Conservation (phyloP, 2,113 vertebrate species). For the Apodemus sylvaticus region DNA sequence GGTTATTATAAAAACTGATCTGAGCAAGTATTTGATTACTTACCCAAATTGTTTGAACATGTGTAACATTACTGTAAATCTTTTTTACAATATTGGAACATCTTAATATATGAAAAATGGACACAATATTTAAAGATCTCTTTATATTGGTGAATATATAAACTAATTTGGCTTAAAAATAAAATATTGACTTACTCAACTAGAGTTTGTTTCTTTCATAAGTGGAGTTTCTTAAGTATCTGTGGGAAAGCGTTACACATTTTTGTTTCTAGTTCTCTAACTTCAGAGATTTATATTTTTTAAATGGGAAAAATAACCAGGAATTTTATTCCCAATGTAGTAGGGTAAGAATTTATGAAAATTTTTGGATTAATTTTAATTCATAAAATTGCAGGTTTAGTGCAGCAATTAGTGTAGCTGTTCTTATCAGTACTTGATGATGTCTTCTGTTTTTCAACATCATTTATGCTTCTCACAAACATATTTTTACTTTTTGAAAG, state of each 20-base stretch:
- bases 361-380: neutral
- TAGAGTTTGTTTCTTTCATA: neutral
- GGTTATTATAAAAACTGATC: neutral
- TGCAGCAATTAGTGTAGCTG: too few species aligned
- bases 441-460: neutral
- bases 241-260: neutral
- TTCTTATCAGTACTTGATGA: neutral
- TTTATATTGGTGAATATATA: neutral
- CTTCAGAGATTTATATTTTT: neutral
- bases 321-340: neutral
- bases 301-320: neutral
- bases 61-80: neutral
- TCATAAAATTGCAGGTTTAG: neutral
- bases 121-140: neutral
- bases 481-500: neutral
- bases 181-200: neutral
- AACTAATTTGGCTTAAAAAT: neutral
- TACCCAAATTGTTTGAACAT: slow-evolving; percentile 15
- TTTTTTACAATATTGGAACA: neutral
- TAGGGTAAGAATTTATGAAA: neutral
- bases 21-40: neutral
- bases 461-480: neutral
- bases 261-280: neutral
- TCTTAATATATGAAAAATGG: neutral
- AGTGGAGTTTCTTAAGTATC: neutral